Base-by-base conservation (phyloP, 2,888 invertebrate species). In the Sarcophaga carnaria region DNA sequence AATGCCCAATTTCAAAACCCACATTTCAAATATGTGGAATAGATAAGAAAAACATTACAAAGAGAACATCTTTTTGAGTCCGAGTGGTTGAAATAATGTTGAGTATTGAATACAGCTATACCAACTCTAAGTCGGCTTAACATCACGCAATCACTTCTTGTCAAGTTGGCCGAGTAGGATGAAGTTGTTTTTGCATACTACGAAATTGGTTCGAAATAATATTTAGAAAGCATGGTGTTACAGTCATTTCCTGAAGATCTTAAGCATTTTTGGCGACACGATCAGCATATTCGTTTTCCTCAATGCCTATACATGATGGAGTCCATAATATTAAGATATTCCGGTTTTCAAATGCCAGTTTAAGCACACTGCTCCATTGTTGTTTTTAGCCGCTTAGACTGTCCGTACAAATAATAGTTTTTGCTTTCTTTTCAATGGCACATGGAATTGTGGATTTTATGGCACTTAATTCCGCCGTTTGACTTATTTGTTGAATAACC, bases 31-130 rank as follows among this genome's bases (percentile, higher is more conserved):
- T 64, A 64, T 64, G 25, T 64, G 25, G 25, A 25, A 64, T 20
- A 64, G 64, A 64, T 64, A 25, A 25, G 22, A 64, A 25, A 25
- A 64, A 64, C 64, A 64, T 64, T 25, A 49, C 49, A 47, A 27
- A 4, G 27, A 27, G 27, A 27, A 27, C 27, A 27, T 25, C 0
- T 27, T 27, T 27, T 27, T 27, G 27, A 4, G 27, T 27, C 27
- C 3, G 27, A 5, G 27, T 25, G 25, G 3, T 25, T 27, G 27
- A 27, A 27, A 27, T 27, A 27, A 27, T 27, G 27, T 27, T 27
- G 27, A 27, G 27, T 27, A 27, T 27, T 27, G 27, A 27, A 27
- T 27, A 27, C 4, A 27, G 27, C 27, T 27, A 3, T 27, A 27
- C 27, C 27, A 27, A 27, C 5, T 4, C 5, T 5, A 27, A 27